Evolutionary conservation across 2,797 vertebrate species (phyloP), one percentile per base, ranked within the genome.

Genomic region (Chlorospingus flavigularis): DNA sequence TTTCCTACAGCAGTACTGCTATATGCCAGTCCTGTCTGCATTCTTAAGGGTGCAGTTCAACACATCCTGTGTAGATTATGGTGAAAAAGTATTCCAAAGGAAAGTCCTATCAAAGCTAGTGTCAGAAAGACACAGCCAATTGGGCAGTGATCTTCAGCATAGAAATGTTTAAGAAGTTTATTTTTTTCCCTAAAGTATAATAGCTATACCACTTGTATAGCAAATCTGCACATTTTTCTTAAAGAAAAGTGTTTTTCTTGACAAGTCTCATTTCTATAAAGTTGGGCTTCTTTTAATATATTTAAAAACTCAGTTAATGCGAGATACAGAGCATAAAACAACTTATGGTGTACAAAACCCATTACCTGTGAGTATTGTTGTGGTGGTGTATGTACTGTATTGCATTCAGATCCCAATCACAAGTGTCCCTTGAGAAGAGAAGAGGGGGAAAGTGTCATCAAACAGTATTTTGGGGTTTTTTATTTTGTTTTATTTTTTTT

Each of bases 1-100:
- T 99, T 99, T 99, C 99, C 99, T 99, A 99, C 99, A 99, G 99
- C 99, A 99, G 99, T 99, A 99, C 99, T 99, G 99, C 99, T 99
- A 99, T 99, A 99, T 99, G 99, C 99, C 99, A 99, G 99, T 99
- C 99, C 99, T 99, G 99, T 99, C 99, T 99, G 99, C 99, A 99
- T 99, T 99, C 99, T 99, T 99, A 99, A 99, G 99, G 99, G 99
- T 99, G 99, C 99, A 99, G 99, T 99, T 99, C 99, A 99, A 99
- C 99, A 99, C 99, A 98, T 99, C 99, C 99, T 99, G 99, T 99
- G 99, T 99, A 99, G 99, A 99, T 99, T 99, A 99, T 99, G 99
- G 99, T 99, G 98, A 99, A 99, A 98, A 98, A 98, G 97, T 98
- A 98, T 98, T 97, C 98, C 98, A 98, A 99, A 98, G 98, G 97